Evolutionary conservation across 1,140 invertebrate genomes (phyloP).

Genomic region (Oedothorax gibbosus): DNA sequence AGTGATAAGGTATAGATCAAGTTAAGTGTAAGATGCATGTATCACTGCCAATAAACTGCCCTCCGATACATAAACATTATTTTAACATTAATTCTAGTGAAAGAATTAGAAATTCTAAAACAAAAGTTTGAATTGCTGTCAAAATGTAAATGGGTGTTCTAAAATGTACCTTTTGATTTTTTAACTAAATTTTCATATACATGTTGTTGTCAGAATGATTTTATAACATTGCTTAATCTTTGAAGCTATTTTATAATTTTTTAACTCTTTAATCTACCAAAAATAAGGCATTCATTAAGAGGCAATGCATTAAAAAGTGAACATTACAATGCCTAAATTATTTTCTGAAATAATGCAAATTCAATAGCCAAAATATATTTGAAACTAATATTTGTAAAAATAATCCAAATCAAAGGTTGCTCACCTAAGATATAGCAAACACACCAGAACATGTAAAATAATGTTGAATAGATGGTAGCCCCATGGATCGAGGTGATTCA

Average conservation of each 20-base stretch:
- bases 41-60: neutral
- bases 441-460: conserved; percentile 86
- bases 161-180: too few species aligned
- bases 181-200: too few species aligned
- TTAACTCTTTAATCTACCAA: too few species aligned
- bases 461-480: conserved; percentile 93
- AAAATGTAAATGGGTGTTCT: too few species aligned
- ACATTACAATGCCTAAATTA: too few species aligned
- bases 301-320: too few species aligned
- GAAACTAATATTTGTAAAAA: neutral
- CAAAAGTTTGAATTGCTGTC: too few species aligned
- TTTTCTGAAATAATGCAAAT: neutral
- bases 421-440: conserved; percentile 72
- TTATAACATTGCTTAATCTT: too few species aligned
- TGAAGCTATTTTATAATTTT: too few species aligned
- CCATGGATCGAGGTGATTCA: conserved; percentile 88
- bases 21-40: neutral
- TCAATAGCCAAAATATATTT: neutral
- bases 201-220: too few species aligned
- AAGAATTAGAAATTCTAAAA: too few species aligned
- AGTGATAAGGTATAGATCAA: neutral
- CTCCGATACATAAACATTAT: neutral
- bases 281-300: too few species aligned
- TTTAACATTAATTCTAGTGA: neutral
- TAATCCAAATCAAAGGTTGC: conserved; percentile 31